Evolutionary conservation across 2,888 invertebrate genomes (phyloP).

Genomic region (Reticulitermes lucifugus): DNA sequence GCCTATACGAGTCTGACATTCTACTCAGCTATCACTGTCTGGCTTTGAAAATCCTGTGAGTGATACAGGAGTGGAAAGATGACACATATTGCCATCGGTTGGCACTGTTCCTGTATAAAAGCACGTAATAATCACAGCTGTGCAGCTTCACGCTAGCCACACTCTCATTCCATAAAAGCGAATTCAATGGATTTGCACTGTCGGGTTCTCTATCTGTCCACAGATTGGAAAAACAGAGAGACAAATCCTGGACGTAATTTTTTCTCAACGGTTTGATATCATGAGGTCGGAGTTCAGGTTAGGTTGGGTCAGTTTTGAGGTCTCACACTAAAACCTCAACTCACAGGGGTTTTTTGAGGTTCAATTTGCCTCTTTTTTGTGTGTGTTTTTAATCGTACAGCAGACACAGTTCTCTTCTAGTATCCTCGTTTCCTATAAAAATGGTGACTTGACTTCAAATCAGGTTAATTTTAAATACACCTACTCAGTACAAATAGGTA

Average conservation of each 20-base stretch:
- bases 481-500: slow-evolving; percentile 15
- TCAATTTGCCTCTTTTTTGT: slow-evolving; percentile 59
- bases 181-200: slow-evolving; percentile 33
- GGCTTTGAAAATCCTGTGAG: no score
- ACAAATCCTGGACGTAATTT: slow-evolving; percentile 40
- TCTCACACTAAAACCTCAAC: slow-evolving; percentile 55
- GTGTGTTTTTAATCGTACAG: slow-evolving; percentile 50
- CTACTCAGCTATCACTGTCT: no score
- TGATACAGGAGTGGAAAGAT: no score
- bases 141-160: background rate
- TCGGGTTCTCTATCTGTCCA: slow-evolving; percentile 34
- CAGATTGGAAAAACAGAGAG: slow-evolving; percentile 47
- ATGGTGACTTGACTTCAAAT: slow-evolving; percentile 29
- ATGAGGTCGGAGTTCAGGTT: slow-evolving; percentile 50
- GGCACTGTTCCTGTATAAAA: no score
- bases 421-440: slow-evolving; percentile 41
- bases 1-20: no score
- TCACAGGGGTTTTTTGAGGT: slow-evolving; percentile 56
- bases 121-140: background rate
- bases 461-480: slow-evolving; percentile 23
- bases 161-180: background rate
- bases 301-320: slow-evolving; percentile 52
- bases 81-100: no score
- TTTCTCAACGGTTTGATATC: slow-evolving; percentile 45
- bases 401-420: slow-evolving; percentile 45